A percentile compares a stretch with the other conserved stretches of the same genome.
These are phyloP conservation scores for Microtus obscurus DNA, from an alignment of 2,797 vertebrate genomes.

Conservation along the genomic window DNA sequence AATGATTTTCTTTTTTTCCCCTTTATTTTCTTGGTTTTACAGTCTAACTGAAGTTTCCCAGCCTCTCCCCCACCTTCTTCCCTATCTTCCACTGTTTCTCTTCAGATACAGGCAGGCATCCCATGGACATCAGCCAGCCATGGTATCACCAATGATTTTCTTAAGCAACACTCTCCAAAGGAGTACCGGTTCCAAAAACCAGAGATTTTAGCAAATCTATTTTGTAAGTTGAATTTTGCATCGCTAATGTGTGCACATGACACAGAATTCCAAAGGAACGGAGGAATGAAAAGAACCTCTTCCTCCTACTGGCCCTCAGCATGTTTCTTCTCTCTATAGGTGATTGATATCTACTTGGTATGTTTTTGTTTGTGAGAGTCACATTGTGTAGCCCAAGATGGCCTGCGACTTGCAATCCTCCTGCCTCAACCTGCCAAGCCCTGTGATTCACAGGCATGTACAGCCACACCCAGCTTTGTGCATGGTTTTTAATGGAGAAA, in stretches of 20 bases:
- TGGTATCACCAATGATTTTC: neutral
- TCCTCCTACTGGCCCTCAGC: neutral
- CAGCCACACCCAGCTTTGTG: neutral
- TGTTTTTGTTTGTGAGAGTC: neutral
- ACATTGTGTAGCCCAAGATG: neutral
- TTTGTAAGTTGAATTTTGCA: conserved; percentile 62
- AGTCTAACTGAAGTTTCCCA: neutral
- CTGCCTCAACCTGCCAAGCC: neutral
- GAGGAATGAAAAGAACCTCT: conserved; percentile 19
- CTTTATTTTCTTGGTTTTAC: neutral
- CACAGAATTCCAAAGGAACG: conserved; percentile 22
- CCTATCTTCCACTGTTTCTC: neutral
- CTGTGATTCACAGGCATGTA: neutral
- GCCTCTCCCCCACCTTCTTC: neutral
- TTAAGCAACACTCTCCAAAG: conserved; percentile 34
- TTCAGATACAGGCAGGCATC: neutral
- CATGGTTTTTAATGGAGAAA: neutral
- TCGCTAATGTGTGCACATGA: conserved; percentile 23
- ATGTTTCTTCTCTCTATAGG: neutral
- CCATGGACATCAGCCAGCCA: neutral
- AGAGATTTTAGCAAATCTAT: conserved; percentile 37
- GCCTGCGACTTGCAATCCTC: neutral
- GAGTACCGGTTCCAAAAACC: neutral
- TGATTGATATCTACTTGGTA: neutral
- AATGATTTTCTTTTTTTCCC: neutral